Evolutionary conservation across 2,113 vertebrate species (phyloP).

Genomic region (Myrmecophaga tridactyla): DNA sequence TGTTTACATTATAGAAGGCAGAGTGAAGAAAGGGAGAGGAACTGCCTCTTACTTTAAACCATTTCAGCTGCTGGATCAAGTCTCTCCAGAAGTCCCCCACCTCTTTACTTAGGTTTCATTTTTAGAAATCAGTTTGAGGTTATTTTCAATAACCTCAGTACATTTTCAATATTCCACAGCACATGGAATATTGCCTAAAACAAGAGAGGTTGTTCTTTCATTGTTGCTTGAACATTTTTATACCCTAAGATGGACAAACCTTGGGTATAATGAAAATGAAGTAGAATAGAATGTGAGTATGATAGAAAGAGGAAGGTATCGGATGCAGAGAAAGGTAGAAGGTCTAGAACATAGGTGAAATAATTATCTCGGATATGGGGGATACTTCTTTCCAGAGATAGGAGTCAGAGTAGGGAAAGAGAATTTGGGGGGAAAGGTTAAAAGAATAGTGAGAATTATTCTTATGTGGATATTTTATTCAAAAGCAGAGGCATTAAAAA

Average conservation of each 20-base stretch:
- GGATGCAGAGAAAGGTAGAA: background rate
- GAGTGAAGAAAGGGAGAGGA: background rate
- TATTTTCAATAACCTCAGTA: too few species aligned
- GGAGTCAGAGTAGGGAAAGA: background rate
- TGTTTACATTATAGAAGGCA: background rate
- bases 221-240: background rate
- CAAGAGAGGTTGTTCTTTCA: background rate
- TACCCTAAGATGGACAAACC: background rate
- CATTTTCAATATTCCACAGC: background rate
- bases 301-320: background rate
- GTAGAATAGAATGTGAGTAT: background rate
- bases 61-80: background rate
- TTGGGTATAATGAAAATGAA: background rate
- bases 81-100: background rate
- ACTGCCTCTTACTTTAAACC: background rate
- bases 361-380: background rate
- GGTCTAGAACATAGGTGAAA: background rate
- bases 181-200: background rate
- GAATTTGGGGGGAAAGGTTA: background rate
- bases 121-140: background rate
- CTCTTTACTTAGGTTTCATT: background rate
- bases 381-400: background rate
- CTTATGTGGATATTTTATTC: background rate
- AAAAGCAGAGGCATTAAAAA: background rate
- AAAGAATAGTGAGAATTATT: background rate